Percentiles rank a stretch among this genome's conserved stretches.
Evolutionary conservation across 1,140 invertebrate genomes (phyloP).

Genomic region (Cydia fagiglandana): DNA sequence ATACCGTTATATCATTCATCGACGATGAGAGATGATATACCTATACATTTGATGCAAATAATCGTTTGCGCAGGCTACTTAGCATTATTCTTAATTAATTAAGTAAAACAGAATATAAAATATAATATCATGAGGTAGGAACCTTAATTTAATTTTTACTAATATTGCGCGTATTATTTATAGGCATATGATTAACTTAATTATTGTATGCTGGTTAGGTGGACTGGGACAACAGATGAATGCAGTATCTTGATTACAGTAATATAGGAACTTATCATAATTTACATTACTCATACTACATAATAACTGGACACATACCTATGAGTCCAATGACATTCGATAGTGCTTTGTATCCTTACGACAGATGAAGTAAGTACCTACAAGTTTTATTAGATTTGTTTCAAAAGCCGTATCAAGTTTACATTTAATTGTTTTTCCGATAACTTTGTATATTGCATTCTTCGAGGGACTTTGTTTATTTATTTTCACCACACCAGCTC

Average conservation of each 20-base stretch:
- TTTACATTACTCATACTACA: background rate
- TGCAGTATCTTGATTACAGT: background rate
- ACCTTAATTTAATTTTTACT: background rate
- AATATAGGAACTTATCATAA: constrained; percentile 3
- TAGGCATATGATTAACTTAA: background rate
- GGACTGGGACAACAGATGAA: background rate
- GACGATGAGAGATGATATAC: background rate
- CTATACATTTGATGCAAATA: background rate
- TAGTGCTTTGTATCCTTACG: too few species aligned
- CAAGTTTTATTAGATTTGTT: too few species aligned
- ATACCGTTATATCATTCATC: constrained; percentile 5
- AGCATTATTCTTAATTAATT: constrained; percentile 5
- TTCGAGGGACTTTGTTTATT: too few species aligned
- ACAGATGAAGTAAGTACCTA: too few species aligned
- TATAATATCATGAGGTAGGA: constrained; percentile 9
- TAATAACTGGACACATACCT: background rate
- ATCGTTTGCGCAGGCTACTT: background rate
- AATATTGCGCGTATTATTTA: background rate
- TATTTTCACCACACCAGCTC: too few species aligned
- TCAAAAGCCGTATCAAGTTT: too few species aligned
- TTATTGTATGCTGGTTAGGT: background rate
- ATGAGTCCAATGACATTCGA: background rate
- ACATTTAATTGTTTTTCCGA: too few species aligned
- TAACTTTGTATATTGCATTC: too few species aligned
- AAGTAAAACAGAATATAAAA: constrained; percentile 1